Percentiles rank a stretch among this genome's conserved stretches.
Conservation (phyloP, 2,113 vertebrate genomes). For the Nerophis ophidion region DNA sequence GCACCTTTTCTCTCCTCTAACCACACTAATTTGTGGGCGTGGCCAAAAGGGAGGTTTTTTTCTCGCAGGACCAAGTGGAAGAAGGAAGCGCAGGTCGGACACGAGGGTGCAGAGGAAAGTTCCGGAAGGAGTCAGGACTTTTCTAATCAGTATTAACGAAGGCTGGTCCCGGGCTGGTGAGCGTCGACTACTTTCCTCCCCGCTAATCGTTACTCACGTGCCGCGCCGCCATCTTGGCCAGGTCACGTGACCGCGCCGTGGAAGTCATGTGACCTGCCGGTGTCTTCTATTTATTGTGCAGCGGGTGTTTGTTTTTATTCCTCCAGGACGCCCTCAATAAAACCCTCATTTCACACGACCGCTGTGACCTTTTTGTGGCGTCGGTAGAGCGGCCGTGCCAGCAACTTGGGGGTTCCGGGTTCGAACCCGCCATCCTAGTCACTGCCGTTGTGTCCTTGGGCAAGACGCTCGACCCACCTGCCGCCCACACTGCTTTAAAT, state of each 20-base stretch:
- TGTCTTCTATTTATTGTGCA: conserved; percentile 4
- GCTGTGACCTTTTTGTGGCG: too few species aligned
- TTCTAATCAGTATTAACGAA: conserved; percentile 8
- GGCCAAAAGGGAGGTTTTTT: not conserved
- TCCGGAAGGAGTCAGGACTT: not conserved
- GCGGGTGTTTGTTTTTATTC: not conserved
- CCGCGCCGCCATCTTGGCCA: not conserved
- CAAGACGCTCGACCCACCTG: too few species aligned
- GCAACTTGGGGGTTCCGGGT: too few species aligned
- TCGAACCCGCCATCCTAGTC: too few species aligned
- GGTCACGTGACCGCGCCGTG: not conserved
- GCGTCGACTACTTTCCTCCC: not conserved
- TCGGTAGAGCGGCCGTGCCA: too few species aligned
- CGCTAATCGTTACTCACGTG: not conserved
- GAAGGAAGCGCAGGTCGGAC: not conserved
- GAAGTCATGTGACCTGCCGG: not conserved
- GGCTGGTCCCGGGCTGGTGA: not conserved
- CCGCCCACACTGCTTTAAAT: too few species aligned
- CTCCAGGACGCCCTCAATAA: conserved; percentile 1
- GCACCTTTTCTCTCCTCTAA: not conserved
- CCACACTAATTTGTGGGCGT: not conserved
- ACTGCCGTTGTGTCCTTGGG: too few species aligned
- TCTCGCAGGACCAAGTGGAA: not conserved
- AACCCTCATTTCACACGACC: conserved; percentile 1
- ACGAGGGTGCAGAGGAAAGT: conserved; percentile 1